Base-by-base conservation (phyloP, 2,888 invertebrate genomes). In the Ommatoiulus sabulosus region DNA sequence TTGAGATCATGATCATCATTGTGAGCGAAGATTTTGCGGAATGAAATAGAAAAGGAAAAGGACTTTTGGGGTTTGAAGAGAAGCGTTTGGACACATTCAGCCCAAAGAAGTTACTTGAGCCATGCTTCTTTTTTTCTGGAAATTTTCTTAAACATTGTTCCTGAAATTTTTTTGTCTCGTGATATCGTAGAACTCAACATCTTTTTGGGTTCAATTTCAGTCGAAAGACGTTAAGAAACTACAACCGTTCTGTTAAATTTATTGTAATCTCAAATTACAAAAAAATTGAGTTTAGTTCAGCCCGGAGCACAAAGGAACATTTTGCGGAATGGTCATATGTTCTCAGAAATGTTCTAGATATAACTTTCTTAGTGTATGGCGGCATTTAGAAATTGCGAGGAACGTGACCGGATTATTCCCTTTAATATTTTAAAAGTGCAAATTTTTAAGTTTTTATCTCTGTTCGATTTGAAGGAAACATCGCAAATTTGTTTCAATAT, bases 1-100 rank as follows among this genome's bases (percentile, higher is more conserved):
- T 72, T 72, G 72, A 72, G 72, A 72, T 72, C 72, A 72, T 72
- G 72, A 72, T 72, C 72, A 72, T 72, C 72, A 72, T 72, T 72
- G 72, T 72, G 72, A 72, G 20, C 10, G 72, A 72, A 72, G 72
- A 72, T 20, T 72, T 72, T 72, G 72, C 20, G 72, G 72, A 72
- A 72, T 72, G 72, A 72, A 72, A 72, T 72, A n/a, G n/a, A 72
- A 72, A 72, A 24, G 24, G 24, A 24, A 72, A 72, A 72, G 72
- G 72, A 72, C 72, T 72, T 72, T 72, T 24, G 72, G 72, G 72
- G 72, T 24, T 72, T 72, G 72, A 72, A 72, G 72, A 72, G 24
- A 24, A 72, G 24, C 72, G 72, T 24, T n/a, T 72, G 24, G 72
- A 72, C 72, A 72, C 24, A 20, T 72, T 72, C 72, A 72, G 72